Evolutionary conservation across 92 coral and sea anemone species (phyloP), one percentile per base, ranked within the genome.

Genomic region (Micromussa lordhowensis): DNA sequence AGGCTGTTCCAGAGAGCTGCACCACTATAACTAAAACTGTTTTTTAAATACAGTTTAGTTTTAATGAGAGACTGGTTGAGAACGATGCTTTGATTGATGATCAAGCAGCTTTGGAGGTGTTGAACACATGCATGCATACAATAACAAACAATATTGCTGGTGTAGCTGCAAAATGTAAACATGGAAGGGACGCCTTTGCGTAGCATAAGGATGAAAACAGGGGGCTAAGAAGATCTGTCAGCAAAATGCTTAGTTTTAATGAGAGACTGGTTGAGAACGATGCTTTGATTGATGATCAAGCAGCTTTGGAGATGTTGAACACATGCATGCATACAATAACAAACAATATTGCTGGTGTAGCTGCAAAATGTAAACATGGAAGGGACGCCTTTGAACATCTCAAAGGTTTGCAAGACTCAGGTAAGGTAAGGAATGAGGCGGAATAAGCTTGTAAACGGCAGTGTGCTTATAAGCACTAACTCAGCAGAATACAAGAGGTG

Each of bases 161-260:
- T n/a, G n/a, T n/a, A n/a, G n/a, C n/a, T n/a, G n/a, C n/a, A n/a
- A n/a, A n/a, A 75, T 85, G n/a, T n/a, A 76, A 85, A 85, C 19
- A 75, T 75, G 88, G 75, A 85, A 85, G 88, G 88, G 88, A 85
- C 57, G 88, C 75, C 88, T n/a, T 86, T 78, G 90, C 90, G 28
- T 78, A 86, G 68, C 85, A 78, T 38, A 86, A 86, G 90, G 83
- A 79, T 79, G 85, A 86, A 76, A 85, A 85, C 89, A 66, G 83
- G 88, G 88, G 88, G 82, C 83, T 85, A 29, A 76, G 76, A 85
- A 86, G 90, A 78, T 86, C 90, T 64, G 90, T 75, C 76, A 86
- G 90, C 83, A 86, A 86, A 79, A 86, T 78, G 90, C 66, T 55
- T 51, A 86, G 85, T 79, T 79, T 86, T n/a, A n/a, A n/a, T n/a